Percentiles rank a stretch among this genome's conserved stretches.
These are phyloP conservation scores for Synergus japonicus DNA, from an alignment of 2,888 invertebrate genomes.

Conservation along the genomic window DNA sequence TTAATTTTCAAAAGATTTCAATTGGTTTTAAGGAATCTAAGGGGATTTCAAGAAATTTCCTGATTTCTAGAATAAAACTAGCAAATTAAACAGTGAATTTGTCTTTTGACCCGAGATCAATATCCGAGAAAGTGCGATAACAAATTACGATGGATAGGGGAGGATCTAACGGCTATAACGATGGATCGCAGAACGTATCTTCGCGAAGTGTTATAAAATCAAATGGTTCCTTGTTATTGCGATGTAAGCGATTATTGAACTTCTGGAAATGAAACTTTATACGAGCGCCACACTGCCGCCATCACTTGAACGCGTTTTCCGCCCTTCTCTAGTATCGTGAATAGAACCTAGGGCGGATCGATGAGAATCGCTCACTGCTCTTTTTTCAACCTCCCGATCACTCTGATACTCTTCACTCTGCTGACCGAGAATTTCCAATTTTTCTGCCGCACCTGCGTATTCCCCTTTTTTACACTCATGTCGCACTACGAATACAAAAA, in stretches of 20 bases:
- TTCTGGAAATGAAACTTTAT: conserved; percentile 63
- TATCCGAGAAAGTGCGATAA: not conserved
- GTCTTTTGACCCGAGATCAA: not conserved
- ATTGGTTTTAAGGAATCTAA: no score
- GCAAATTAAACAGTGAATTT: not conserved
- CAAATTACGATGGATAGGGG: not conserved
- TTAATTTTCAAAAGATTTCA: no score
- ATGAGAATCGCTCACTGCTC: conserved; percentile 13
- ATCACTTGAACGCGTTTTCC: conserved; percentile 34
- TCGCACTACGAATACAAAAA: conserved; percentile 11
- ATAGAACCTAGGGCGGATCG: conserved; percentile 8
- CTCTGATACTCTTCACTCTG: conserved; percentile 18
- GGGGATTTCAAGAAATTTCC: no score
- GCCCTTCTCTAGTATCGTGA: conserved; percentile 7
- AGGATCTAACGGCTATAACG: not conserved
- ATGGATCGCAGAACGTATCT: not conserved
- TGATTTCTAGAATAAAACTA: not conserved
- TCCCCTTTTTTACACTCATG: not conserved
- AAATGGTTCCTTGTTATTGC: conserved; percentile 58
- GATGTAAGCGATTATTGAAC: conserved; percentile 65
- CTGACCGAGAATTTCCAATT: conserved; percentile 30
- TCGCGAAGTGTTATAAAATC: conserved; percentile 52
- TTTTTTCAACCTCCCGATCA: conserved; percentile 15
- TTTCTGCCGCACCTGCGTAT: conserved; percentile 18
- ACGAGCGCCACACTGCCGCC: conserved; percentile 48